Percentiles rank a stretch among this genome's conserved stretches.
Conservation (phyloP, 2,113 vertebrate genomes). For the Chunga burmeisteri region DNA sequence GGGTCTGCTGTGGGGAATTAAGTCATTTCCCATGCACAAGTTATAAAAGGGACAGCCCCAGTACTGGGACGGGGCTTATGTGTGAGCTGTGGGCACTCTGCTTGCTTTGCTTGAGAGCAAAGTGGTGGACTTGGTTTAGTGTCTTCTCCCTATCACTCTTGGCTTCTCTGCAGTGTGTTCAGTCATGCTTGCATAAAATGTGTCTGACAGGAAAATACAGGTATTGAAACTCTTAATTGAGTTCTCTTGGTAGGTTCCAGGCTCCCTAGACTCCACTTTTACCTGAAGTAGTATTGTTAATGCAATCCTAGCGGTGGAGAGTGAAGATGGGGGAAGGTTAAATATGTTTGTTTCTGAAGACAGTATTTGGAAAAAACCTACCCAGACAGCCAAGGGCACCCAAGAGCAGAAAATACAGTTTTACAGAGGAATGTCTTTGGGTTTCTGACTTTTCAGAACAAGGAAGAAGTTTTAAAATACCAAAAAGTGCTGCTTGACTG, state of each 20-base stretch:
- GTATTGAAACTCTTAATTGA: not conserved
- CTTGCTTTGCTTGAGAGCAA: not conserved
- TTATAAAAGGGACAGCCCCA: not conserved
- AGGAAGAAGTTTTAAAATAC: not conserved
- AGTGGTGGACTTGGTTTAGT: not conserved
- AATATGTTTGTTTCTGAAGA: not conserved
- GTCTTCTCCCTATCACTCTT: not conserved
- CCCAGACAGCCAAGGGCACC: not conserved
- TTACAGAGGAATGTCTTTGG: not conserved
- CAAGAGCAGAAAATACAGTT: not conserved
- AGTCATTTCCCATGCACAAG: not conserved
- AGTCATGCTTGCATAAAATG: not conserved
- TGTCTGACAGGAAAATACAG: accelerated
- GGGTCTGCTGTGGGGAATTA: not conserved
- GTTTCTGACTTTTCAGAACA: not conserved
- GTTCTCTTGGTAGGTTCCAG: not conserved
- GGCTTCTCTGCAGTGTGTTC: not conserved
- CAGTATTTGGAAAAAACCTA: not conserved
- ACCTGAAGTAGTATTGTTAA: not conserved
- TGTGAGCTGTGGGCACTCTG: not conserved
- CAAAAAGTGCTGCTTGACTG: not conserved
- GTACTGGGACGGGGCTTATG: not conserved
- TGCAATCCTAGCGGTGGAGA: not conserved
- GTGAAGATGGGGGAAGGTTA: not conserved
- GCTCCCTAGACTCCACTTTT: not conserved